Conservation (phyloP, 2,888 invertebrate genomes). For the Standfussiana lucernea region DNA sequence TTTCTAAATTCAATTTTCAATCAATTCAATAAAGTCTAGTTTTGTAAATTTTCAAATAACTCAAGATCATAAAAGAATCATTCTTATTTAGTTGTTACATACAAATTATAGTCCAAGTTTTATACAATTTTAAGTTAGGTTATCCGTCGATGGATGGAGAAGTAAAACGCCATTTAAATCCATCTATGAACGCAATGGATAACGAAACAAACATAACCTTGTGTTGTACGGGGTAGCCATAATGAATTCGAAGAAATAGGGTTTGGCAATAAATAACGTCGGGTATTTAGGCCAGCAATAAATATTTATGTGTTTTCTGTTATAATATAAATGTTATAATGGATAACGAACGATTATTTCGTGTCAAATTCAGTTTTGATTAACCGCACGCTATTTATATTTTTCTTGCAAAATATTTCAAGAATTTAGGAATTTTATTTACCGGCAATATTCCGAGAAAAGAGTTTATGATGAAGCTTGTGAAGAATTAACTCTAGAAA, state of each 20-base stretch:
- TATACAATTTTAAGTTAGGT: background rate
- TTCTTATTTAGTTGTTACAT: too few relatives aligned
- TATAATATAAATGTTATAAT: slow-evolving; percentile 32
- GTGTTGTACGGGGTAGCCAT: slow-evolving; percentile 22
- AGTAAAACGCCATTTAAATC: background rate
- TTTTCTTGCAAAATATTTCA: slow-evolving; percentile 1
- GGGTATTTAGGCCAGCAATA: slow-evolving; percentile 51
- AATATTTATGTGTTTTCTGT: slow-evolving; percentile 55
- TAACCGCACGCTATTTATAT: slow-evolving; percentile 25
- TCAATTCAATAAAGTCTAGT: too few relatives aligned
- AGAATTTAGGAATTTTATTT: background rate
- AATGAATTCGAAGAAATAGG: slow-evolving; percentile 62
- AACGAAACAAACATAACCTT: slow-evolving; percentile 36
- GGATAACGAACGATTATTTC: slow-evolving; percentile 43
- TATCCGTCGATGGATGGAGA: background rate
- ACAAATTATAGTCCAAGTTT: background rate
- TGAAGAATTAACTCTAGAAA: slow-evolving; percentile 5
- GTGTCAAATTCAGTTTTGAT: slow-evolving; percentile 38
- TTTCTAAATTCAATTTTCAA: too few relatives aligned
- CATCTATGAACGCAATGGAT: slow-evolving; percentile 20
- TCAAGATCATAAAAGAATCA: too few relatives aligned
- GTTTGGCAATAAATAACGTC: slow-evolving; percentile 57
- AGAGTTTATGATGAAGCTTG: background rate
- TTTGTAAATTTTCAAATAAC: background rate
- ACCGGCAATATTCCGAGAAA: slow-evolving; percentile 1